These are phyloP conservation scores for Delichon dasypus DNA, from an alignment of 2,797 vertebrate genomes.

Conservation along the genomic window DNA sequence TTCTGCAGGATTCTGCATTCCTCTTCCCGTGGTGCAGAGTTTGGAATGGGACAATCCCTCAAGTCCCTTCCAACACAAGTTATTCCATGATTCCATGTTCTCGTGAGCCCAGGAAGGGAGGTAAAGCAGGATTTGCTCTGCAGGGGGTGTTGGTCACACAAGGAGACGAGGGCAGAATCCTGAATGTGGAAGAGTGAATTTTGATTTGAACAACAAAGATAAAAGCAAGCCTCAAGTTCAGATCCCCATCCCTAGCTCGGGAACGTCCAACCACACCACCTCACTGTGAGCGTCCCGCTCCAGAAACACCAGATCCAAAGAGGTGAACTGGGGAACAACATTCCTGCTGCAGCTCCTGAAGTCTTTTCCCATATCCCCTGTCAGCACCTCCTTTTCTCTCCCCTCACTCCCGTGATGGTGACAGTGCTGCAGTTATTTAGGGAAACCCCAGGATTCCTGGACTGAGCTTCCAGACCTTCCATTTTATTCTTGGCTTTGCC, in stretches of 20 bases:
- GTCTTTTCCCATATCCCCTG: not conserved
- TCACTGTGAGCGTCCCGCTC: not conserved
- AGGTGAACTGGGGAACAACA: not conserved
- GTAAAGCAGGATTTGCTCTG: not conserved
- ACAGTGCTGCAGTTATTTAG: not conserved
- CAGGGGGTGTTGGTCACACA: not conserved
- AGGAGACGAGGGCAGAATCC: not conserved
- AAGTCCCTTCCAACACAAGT: not conserved
- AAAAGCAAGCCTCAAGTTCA: not conserved
- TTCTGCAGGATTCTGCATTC: not conserved
- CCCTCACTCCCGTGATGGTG: fast-evolving
- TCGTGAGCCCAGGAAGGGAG: fast-evolving
- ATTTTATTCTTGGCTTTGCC: not conserved
- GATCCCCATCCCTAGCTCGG: not conserved
- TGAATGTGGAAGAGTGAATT: not conserved
- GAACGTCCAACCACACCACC: fast-evolving
- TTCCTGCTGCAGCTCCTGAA: not conserved
- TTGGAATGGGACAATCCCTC: fast-evolving
- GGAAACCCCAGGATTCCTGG: not conserved
- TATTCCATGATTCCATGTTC: not conserved
- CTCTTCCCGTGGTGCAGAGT: too few species aligned
- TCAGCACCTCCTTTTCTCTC: not conserved
- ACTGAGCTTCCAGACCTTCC: not conserved
- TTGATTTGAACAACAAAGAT: not conserved
- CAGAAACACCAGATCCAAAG: not conserved